Evolutionary conservation across 2,797 vertebrate species (phyloP), one percentile per base, ranked within the genome.

Genomic region (Carapus acus): DNA sequence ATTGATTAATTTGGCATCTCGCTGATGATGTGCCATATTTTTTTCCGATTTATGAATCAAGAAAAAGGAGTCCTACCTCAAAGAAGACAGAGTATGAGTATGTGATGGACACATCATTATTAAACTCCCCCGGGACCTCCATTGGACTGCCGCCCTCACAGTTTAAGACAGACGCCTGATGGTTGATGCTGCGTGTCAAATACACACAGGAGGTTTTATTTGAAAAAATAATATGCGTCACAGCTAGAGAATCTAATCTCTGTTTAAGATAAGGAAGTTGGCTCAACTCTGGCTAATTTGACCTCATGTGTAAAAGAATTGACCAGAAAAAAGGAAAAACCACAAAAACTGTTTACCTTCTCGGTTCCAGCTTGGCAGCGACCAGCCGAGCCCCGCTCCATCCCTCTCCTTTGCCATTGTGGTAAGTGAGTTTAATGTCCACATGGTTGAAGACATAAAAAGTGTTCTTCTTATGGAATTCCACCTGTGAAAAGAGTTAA

Each of bases 391-490:
- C 85, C 6, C 90, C 88, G 34, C 16, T 80, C 90, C 89, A 90
- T 20, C 82, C 89, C 63, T 88, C 90, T 6, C 65, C 42, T 15
- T 66, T 75, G 36, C 88, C 91, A 0, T 77, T 92, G 68, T 96
- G 92, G 81, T 91, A 96, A n/a, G 74, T 82, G 75, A 97, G 91
- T 45, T 72, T 91, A 67, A 96, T 93, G 58, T 94, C 92, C 67
- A 95, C 83, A 0, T 96, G 93, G 72, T 94, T 97, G 85, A 97
- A 95, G 57, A 96, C 71, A 58, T 94, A 96, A 79, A 86, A 94
- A 3, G 88, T 92, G 77, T 90, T 90, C 75, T 84, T 93, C 83
- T 89, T 91, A 79, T 92, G 91, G 78, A 95, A 94, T 50, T 92
- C 88, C 2, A 86, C 57, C 93, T 97, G 34, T 13, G 34, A 15